Evolutionary conservation across 2,797 vertebrate genomes (phyloP).

Genomic region (Helicolenus hilgendorfi): DNA sequence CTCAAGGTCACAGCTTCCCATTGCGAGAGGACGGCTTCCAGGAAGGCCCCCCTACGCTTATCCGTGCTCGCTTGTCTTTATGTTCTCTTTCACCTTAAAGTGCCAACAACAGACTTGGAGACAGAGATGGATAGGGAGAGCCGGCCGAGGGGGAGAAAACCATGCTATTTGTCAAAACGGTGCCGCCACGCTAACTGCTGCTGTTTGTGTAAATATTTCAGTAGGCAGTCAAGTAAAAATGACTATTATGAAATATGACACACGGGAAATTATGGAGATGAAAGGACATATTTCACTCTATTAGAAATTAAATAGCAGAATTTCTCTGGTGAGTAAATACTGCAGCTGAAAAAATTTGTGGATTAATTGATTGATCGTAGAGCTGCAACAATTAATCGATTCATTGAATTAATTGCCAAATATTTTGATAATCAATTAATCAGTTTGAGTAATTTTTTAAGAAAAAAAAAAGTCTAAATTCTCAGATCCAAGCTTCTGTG

Average conservation of each 20-base stretch:
- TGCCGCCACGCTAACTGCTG: slow-evolving; percentile 39
- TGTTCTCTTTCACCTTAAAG: slow-evolving; percentile 84
- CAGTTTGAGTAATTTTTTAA: no score
- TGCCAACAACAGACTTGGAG: slow-evolving; percentile 48
- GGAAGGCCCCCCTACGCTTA: slow-evolving; percentile 68
- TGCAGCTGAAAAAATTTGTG: background rate
- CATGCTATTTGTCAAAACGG: slow-evolving; percentile 58
- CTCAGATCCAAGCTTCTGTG: no score
- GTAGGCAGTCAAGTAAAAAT: slow-evolving; percentile 34
- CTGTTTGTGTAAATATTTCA: slow-evolving; percentile 59
- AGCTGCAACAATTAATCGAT: no score
- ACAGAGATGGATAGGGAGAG: slow-evolving; percentile 65
- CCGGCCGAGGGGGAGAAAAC: slow-evolving; percentile 16
- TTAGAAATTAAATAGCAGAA: slow-evolving; percentile 33
- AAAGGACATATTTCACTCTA: slow-evolving; percentile 1
- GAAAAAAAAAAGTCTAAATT: background rate
- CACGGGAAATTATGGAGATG: background rate
- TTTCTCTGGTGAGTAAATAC: background rate
- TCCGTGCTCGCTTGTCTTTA: slow-evolving; percentile 78
- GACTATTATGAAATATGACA: slow-evolving; percentile 29
- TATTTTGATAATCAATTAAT: background rate
- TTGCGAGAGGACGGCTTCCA: slow-evolving; percentile 78
- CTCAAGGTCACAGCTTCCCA: slow-evolving; percentile 87
- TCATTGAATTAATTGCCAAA: no score
- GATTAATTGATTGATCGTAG: background rate